These are phyloP conservation scores for Ophraella communa DNA, from an alignment of 2,888 invertebrate genomes.

Conservation along the genomic window DNA sequence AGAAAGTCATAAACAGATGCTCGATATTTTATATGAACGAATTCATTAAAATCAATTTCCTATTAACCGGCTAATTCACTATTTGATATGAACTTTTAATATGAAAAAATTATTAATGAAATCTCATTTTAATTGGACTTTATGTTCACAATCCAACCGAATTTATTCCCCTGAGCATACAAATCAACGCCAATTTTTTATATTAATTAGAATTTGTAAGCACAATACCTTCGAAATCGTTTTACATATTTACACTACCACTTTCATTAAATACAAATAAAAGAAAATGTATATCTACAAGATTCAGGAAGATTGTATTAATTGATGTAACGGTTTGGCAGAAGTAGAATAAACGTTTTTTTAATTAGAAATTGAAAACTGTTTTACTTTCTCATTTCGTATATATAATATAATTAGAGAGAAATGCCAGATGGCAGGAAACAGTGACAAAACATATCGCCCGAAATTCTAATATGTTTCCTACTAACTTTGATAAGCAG, in stretches of 20 bases:
- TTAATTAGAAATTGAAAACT: neutral
- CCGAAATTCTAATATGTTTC: neutral
- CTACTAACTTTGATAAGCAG: neutral
- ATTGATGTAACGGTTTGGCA: neutral
- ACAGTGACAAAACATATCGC: neutral
- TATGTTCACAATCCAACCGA: too few species aligned
- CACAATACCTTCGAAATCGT: too few species aligned
- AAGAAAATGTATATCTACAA: too few species aligned
- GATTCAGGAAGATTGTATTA: too few species aligned
- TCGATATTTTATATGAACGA: neutral
- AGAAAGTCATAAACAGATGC: neutral
- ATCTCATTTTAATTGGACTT: neutral
- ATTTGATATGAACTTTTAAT: neutral
- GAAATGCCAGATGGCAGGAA: neutral
- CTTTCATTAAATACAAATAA: too few species aligned
- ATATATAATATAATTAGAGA: neutral
- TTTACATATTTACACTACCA: too few species aligned
- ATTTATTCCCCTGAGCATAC: too few species aligned
- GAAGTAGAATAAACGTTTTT: neutral
- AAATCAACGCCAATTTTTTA: too few species aligned
- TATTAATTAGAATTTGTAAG: too few species aligned
- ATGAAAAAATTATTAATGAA: neutral
- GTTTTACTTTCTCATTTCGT: neutral
- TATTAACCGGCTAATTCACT: neutral
- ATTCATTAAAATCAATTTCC: neutral